These are phyloP conservation scores for Hesperia comma DNA, from an alignment of 2,888 invertebrate genomes.

Conservation along the genomic window DNA sequence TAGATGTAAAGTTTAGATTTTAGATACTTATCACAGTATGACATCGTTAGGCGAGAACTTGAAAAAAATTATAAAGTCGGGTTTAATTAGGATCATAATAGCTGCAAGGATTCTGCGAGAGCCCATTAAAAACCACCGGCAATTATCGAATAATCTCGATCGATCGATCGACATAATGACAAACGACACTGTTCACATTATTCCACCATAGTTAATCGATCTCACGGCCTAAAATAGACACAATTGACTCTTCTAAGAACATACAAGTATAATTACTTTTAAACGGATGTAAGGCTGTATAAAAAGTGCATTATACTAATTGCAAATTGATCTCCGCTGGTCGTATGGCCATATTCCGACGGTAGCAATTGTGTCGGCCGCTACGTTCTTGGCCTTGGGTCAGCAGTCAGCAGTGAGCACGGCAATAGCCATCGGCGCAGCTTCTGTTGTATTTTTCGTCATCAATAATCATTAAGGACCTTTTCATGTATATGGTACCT, in stretches of 20 bases:
- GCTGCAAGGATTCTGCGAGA: too few species aligned
- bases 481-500: too few species aligned
- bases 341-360: conserved; percentile 1
- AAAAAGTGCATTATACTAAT: conserved; percentile 24
- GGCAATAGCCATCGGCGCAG: not conserved
- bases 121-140: too few species aligned
- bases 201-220: not conserved
- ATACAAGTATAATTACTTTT: conserved; percentile 3
- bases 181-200: not conserved
- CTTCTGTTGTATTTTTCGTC: too few species aligned
- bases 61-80: too few species aligned
- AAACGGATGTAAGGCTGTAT: conserved; percentile 5
- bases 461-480: too few species aligned
- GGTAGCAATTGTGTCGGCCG: not conserved
- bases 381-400: not conserved
- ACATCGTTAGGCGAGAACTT: too few species aligned
- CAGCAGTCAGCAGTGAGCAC: not conserved
- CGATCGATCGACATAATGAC: not conserved
- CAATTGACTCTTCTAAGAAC: conserved; percentile 4
- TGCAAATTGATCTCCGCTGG: not conserved
- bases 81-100: too few species aligned
- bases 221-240: conserved; percentile 12
- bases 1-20: too few species aligned
- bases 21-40: too few species aligned
- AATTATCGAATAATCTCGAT: not conserved